Evolutionary conservation across 2,888 invertebrate species (phyloP), one percentile per base, ranked within the genome.

Genomic region (Dicycla oo): DNA sequence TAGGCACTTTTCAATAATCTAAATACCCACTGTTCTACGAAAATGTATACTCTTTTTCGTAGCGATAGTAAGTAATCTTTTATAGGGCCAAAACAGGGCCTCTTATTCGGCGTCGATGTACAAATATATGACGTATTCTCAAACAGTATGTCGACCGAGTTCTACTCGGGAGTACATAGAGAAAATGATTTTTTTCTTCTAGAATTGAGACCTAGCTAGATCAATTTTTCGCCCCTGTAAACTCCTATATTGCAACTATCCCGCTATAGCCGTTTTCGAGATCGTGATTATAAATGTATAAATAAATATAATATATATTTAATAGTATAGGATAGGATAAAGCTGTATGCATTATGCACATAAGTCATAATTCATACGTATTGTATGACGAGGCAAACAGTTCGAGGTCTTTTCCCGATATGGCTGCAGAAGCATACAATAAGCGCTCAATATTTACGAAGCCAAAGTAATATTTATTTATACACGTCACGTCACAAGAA

Each of bases 341-440:
- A 11, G 38, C 57, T 45, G 18, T 53, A 34, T 72, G 40, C 20
- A 34, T 20, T 58, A 43, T 75, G 23, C 18, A 45, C 45, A 61
- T 49, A 80, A 56, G 38, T 80, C 30, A 76, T 65, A 80, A 81
- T 57, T 75, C 81, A 67, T 76, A 47, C 53, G 40, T 56, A 40
- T 57, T 56, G 43, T 66, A 34, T 51, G 75, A 75, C 67, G 67
- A 45, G 20, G 54, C 64, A 56, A 63, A 77, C 70, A 56, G 30
- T 26, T 34, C 78, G 82, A 82, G 82, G 78, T 57, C 56, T 30
- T 54, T 2, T 47, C 70, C 40, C 30, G 15, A 77, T 60, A 81
- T 47, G 78, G 70, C 26, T 26, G n/a, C 38, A 18, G 38, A 23
- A 23, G n/a, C 45, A 30, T 23, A 49, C 18, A 38, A 64, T 40